These are phyloP conservation scores for Drosophila robusta DNA, from an alignment of 2,888 invertebrate species.

Conservation along the genomic window DNA sequence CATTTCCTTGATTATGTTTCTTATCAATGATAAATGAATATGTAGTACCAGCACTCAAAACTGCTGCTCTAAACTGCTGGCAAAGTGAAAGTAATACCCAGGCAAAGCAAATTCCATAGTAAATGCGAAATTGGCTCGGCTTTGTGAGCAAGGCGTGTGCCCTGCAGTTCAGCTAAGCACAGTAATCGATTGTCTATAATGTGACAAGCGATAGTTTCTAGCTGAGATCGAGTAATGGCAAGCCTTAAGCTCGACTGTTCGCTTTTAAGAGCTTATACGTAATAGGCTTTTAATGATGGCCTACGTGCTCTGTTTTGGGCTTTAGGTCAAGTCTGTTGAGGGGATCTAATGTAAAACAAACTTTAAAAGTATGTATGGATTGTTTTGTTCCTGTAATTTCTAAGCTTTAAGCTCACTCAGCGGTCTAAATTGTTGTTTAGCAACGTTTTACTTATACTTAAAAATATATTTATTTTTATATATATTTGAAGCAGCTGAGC, in stretches of 20 bases:
- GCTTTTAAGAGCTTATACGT: not conserved
- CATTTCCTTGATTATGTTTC: slow-evolving; percentile 79
- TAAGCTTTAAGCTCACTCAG: not conserved
- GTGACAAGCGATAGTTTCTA: not conserved
- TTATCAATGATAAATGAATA: slow-evolving; percentile 80
- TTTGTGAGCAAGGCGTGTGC: not conserved
- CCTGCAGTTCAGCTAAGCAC: not conserved
- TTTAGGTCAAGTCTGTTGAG: no score
- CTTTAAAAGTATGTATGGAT: not conserved
- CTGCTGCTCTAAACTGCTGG: slow-evolving; percentile 66
- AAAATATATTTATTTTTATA: no score
- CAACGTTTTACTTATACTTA: no score
- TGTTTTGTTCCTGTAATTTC: not conserved
- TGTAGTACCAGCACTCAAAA: slow-evolving; percentile 66
- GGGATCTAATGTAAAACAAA: not conserved
- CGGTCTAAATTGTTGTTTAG: no score
- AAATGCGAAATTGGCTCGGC: slow-evolving; percentile 19
- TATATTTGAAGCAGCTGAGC: no score
- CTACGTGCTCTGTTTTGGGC: not conserved
- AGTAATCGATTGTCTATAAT: not conserved
- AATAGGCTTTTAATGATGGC: not conserved
- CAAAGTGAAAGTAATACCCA: slow-evolving; percentile 73
- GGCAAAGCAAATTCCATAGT: slow-evolving; percentile 25
- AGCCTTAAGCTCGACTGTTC: not conserved
- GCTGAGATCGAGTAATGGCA: not conserved